These are phyloP conservation scores for Arge pagana DNA, from an alignment of 2,888 invertebrate species.

Conservation along the genomic window DNA sequence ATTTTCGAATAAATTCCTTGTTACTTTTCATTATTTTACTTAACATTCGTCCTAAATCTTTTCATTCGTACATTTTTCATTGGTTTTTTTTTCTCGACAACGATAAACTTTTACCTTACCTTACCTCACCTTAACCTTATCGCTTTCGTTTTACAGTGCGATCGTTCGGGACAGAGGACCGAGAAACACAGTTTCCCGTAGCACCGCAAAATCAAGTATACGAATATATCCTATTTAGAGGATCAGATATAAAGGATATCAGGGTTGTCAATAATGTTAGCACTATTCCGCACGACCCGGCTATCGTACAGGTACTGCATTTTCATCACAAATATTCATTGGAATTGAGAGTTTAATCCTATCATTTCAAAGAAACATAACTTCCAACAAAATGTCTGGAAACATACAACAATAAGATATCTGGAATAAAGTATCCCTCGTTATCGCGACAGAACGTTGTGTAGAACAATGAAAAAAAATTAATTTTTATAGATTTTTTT, in stretches of 20 bases:
- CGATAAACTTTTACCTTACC: background rate
- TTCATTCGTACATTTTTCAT: background rate
- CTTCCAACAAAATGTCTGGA: too few species aligned
- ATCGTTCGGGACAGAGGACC: conserved; percentile 98
- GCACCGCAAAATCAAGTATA: conserved; percentile 97
- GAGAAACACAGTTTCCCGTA: conserved; percentile 93
- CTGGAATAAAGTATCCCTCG: too few species aligned
- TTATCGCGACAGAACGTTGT: too few species aligned
- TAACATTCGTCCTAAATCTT: background rate
- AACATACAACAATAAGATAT: too few species aligned
- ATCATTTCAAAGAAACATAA: too few species aligned
- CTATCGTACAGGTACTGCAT: conserved; percentile 80
- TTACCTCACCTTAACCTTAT: conserved; percentile 38
- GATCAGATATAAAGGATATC: conserved; percentile 98
- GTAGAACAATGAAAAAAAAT: too few species aligned
- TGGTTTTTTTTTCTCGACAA: too few species aligned
- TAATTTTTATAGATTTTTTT: too few species aligned
- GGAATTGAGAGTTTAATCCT: too few species aligned
- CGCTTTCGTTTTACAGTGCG: conserved; percentile 74
- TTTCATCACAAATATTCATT: too few species aligned
- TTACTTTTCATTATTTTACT: background rate
- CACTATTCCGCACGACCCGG: conserved; percentile 93
- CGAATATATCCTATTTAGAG: conserved; percentile 97
- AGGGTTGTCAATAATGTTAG: conserved; percentile 89
- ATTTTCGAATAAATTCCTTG: too few species aligned